Base-by-base conservation (phyloP, 2,888 invertebrate genomes). In the Eristalis pertinax region DNA sequence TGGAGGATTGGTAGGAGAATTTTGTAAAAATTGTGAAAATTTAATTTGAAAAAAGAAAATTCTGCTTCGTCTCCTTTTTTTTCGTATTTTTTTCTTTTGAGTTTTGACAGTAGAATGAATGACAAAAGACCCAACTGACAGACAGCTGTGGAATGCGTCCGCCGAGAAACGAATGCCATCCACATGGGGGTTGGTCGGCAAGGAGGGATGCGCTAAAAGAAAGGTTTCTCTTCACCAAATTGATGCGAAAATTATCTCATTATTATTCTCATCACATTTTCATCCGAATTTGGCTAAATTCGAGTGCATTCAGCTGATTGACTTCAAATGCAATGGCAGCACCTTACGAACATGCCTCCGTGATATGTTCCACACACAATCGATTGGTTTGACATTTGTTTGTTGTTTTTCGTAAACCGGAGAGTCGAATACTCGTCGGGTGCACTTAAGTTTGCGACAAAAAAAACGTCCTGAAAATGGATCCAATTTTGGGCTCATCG, bases 61-160 rank as follows among this genome's bases (percentile, higher is more conserved):
- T 84, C 73, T 87, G 79, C 79, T 84, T 76, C 79, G 87, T 87
- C 83, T 83, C 85, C 85, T 78, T 78, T 82, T n/a, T 84, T 86
- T 77, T 35, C 50, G 41, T 79, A 38, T 63, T 68, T 75, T 26
- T 70, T 32, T 68, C 67, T 43, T 63, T 26, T 67, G 78, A 19
- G 73, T 70, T 73, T 75, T 87, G 87, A 84, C 87, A 84, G 68
- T 13, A 43, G 41, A 32, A 60, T 24, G 83, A 78, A 73, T 78
- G 86, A 86, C 86, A 86, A 75, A 62, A 75, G 76, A 65, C 29
- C 72, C 63, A 70, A 72, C 19, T 85, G 76, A 26, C 63, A 84
- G 4, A 7, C 2, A 0, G 5, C 7, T 58, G 38, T 79, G 67
- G 38, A 50, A 8, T 19, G 50, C 19, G 50, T 50, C 8, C 8